phyloP scores from a whole-genome alignment of 2,888 invertebrate species.

The Julus scanicus region DNA sequence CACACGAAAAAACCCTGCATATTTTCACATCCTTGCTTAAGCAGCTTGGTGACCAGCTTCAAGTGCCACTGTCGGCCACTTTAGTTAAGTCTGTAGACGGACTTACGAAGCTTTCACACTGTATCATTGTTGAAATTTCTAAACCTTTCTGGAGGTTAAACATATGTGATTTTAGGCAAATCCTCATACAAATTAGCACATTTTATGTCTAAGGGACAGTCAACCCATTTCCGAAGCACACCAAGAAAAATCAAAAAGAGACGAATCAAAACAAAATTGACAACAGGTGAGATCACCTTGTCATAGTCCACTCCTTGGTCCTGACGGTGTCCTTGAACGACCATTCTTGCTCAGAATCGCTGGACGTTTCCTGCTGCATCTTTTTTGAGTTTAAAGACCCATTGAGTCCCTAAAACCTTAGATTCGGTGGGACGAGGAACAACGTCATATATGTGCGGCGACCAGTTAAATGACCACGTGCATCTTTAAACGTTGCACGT shows the following conservation, averaged over 20 bases:
- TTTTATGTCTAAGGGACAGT: not conserved
- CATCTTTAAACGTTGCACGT: too few relatives aligned
- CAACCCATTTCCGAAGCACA: not conserved
- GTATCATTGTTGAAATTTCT: not conserved
- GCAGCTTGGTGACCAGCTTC: not conserved
- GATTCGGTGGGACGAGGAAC: not conserved
- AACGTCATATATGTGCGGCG: not conserved
- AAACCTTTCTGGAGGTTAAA: not conserved
- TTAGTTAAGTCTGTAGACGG: not conserved
- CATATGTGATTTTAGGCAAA: not conserved
- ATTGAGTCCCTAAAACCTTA: not conserved
- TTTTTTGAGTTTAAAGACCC: not conserved
- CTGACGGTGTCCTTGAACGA: too few relatives aligned
- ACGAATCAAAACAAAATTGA: not conserved
- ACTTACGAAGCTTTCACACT: not conserved
- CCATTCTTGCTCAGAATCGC: too few relatives aligned
- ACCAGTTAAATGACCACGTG: too few relatives aligned
- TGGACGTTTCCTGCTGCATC: not conserved
- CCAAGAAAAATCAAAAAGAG: not conserved
- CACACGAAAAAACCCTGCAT: not conserved
- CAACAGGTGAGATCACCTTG: not conserved
- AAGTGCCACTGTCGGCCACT: not conserved
- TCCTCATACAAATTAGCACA: not conserved
- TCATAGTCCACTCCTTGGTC: not conserved
- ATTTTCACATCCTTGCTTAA: not conserved